Conservation (phyloP, 2,113 vertebrate genomes). For the Clarias macrocephalus region DNA sequence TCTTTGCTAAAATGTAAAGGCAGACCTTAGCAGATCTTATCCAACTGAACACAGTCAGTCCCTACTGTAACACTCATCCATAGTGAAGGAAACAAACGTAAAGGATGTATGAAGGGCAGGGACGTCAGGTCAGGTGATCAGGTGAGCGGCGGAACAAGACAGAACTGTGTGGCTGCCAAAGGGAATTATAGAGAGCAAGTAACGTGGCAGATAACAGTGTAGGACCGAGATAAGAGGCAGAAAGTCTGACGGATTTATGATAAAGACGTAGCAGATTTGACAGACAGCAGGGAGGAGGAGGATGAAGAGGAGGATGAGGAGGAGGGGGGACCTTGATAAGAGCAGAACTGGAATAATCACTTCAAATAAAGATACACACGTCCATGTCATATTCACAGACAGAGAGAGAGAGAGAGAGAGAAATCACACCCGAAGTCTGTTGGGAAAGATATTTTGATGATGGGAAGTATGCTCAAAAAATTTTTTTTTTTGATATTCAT, state of each 20-base stretch:
- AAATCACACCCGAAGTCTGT: not conserved
- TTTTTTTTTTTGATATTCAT: not conserved
- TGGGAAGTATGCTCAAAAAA: not conserved
- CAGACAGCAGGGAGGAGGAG: not conserved
- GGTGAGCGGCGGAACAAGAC: too few species aligned
- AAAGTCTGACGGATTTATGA: not conserved
- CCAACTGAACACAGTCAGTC: not conserved
- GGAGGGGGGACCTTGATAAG: too few species aligned
- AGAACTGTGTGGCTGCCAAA: not conserved
- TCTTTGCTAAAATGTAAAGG: not conserved
- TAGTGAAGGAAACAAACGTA: not conserved
- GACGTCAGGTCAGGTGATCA: not conserved
- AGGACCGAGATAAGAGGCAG: not conserved
- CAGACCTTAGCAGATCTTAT: not conserved
- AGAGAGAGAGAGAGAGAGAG: not conserved
- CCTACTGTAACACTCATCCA: not conserved
- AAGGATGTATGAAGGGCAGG: not conserved
- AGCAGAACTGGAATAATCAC: not conserved
- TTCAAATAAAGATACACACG: not conserved
- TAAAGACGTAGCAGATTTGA: not conserved
- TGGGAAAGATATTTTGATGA: not conserved
- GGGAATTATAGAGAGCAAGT: not conserved
- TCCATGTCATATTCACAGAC: not conserved
- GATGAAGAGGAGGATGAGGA: not conserved
- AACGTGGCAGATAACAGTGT: not conserved